phyloP scores from a whole-genome alignment of 2,113 vertebrate genomes.

The Cavia aperea region DNA sequence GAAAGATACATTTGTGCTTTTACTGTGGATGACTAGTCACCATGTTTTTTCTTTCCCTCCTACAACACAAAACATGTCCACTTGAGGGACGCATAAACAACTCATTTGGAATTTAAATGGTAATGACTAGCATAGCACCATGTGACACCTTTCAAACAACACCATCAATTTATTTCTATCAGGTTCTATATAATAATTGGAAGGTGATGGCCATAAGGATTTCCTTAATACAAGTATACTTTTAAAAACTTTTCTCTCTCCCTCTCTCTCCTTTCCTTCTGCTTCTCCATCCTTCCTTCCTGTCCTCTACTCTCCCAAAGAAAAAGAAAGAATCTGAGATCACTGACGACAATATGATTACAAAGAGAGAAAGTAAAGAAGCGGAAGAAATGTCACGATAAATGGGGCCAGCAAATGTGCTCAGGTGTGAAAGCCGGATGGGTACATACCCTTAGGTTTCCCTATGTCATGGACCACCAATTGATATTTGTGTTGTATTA shows the following conservation, averaged over 20 bases:
- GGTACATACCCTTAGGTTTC: neutral
- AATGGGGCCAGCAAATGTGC: neutral
- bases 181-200: neutral
- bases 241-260: neutral
- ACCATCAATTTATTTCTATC: neutral
- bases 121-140: neutral
- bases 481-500: neutral
- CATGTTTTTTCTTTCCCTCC: constrained; percentile 47
- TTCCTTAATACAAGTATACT: neutral
- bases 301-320: neutral
- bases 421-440: neutral
- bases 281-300: neutral
- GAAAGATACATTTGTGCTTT: constrained; percentile 56
- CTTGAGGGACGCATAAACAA: constrained; percentile 33
- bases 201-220: neutral
- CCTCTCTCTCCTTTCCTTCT: neutral
- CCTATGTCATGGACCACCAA: neutral
- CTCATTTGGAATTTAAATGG: neutral
- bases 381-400: neutral
- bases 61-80: constrained; percentile 29
- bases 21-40: constrained; percentile 26
- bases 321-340: neutral
- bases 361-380: neutral
- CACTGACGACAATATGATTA: neutral
- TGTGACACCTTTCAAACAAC: neutral